Evolutionary conservation across 30 jellyfish, hydroid and myxozoan species (phyloP), one percentile per base, ranked within the genome.

Genomic region (Aurelia aurita complex sp. Pacific): DNA sequence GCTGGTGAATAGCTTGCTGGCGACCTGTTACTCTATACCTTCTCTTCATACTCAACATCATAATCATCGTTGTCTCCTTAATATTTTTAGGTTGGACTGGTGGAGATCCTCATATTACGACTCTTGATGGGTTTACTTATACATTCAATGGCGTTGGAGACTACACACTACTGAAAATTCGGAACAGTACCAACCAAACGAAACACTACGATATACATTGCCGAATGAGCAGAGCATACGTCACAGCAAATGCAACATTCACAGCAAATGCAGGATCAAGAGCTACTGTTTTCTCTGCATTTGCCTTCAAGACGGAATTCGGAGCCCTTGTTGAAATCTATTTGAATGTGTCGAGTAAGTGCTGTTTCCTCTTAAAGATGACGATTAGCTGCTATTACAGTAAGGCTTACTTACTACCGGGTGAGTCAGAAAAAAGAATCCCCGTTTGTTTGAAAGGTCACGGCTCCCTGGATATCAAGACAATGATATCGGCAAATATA

Each of bases 131-230:
- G 61, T 14, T 14, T 19, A 38, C 82, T 2, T 87, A 87, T 54
- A 87, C 96, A 12, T 87, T 77, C 81, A 87, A 87, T 76, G 96
- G 96, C 13, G 53, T 87, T 23, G 96, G 96, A 14, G 96, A 87
- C 42, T 87, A 66, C 64, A 54, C 33, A 10, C 60, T 85, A 67
- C 74, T 60, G 0, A 67, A n/a, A 9, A 51, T 68, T 54, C 6
- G 0, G 52, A 82, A 68, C 83, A 71, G 81, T 73, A 50, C 87
- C 3, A 66, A 77, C 3, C 33, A 68, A 11, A 43, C 57, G 15
- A 23, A 23, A 23, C 29, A 23, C 29, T 23, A 23, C 29, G 29
- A 23, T 23, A 46, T 77, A 13, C 96, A 87, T 33, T n/a, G 77
- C 61, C 67, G 96, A 77, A 77, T 86, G 51, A 33, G 90, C 55